Evolutionary conservation across 2,888 invertebrate species (phyloP).

Genomic region (Acronicta alni): DNA sequence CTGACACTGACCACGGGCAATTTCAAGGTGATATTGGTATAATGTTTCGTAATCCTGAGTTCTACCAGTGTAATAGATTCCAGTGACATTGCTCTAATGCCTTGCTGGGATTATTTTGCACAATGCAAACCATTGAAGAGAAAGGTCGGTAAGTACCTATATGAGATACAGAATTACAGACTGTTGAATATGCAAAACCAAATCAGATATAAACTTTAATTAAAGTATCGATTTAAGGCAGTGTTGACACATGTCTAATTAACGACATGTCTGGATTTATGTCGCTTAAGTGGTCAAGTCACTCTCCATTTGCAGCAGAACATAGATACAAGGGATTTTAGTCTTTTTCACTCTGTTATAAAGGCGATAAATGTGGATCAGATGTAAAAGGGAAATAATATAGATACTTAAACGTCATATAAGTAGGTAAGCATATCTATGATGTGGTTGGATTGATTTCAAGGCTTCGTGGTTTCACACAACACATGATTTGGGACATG

Average conservation of each 20-base stretch:
- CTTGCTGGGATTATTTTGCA: background rate
- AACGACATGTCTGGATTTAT: conserved; percentile 59
- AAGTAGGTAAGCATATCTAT: conserved; percentile 77
- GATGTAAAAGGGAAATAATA: conserved; percentile 54
- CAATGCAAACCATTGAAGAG: conserved; percentile 5
- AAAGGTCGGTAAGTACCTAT: conserved; percentile 19
- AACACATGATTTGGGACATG: conserved; percentile 68
- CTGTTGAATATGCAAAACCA: conserved; percentile 28
- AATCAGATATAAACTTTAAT: conserved; percentile 41
- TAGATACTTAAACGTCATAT: conserved; percentile 59
- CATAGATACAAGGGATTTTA: conserved; percentile 30
- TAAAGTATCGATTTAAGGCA: conserved; percentile 51
- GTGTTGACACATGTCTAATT: conserved; percentile 69
- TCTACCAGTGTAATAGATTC: background rate
- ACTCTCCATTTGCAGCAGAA: conserved; percentile 33
- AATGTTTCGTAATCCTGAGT: conserved; percentile 20
- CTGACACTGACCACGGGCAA: conserved; percentile 72
- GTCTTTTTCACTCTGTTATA: conserved; percentile 37
- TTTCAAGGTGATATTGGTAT: conserved; percentile 52
- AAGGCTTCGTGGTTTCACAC: conserved; percentile 78
- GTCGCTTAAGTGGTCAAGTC: conserved; percentile 52
- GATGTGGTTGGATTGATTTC: conserved; percentile 85
- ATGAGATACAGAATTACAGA: no score
- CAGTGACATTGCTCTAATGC: conserved; percentile 2
- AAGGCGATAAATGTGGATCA: conserved; percentile 22